Evolutionary conservation across 1,140 invertebrate genomes (phyloP), one percentile per base, ranked within the genome.

Genomic region (Pinna nobilis): DNA sequence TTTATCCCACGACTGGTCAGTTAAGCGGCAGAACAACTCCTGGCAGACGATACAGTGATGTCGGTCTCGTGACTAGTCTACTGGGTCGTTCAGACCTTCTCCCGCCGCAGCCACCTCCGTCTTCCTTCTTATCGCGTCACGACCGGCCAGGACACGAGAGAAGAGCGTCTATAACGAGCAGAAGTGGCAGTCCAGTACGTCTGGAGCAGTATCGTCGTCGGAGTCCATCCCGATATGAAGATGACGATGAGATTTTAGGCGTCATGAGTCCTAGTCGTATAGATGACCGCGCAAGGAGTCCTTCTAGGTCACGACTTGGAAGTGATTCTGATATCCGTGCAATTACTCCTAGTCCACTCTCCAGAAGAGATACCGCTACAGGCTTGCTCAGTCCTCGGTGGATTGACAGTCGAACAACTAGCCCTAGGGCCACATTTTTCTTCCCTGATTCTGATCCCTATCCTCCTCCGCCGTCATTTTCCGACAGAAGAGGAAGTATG

Each of bases 291-390:
- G 51, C 59, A 9, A 75, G 82, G 57, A 85, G 82, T 63, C 85
- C 85, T 47, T 80, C 81, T 2, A 70, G 81, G 28, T 85, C 83
- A 2, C 41, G 82, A 3, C 81, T 84, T 25, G 85, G 85, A 15
- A 82, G 83, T 50, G 85, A 87, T 47, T 60, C 80, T n/a, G 85
- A 87, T 28, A 53, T 86, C 3, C 51, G 85, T 32, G 84, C 79
- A 3, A 76, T 84, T 37, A 82, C 74, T 35, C 80, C 79, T 3
- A 77, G 77, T 6, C 82, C 74, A 39, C 71, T 80, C 20, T 76
- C 79, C 3, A 75, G 81, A 6, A 65, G 83, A 9, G 84, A 85
- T 60, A 70, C 82, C 13, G 69, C 75, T 18, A 69, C 60, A 15
- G 57, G 75, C 3, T 76, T 82, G 61, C 53, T 85, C 18, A 87